Conservation (phyloP, 2,797 vertebrate species). For the Salarias fasciatus region DNA sequence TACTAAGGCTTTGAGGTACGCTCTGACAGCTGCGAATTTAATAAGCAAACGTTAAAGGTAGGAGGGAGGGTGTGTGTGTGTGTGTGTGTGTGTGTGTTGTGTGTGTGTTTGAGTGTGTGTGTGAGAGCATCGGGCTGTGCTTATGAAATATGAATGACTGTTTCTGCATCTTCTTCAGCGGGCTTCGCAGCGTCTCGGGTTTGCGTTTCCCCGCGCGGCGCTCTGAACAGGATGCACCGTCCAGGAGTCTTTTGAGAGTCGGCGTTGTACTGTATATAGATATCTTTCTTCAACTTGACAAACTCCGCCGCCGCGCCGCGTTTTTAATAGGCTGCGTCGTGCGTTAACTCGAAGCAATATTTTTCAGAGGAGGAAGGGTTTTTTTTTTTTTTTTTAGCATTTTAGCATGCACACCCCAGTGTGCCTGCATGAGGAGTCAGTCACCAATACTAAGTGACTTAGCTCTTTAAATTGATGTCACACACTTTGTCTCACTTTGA, state of each 20-base stretch:
- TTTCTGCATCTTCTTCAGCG: conserved; percentile 74
- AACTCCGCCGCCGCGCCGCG: conserved; percentile 39
- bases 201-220: conserved; percentile 57
- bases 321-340: conserved; percentile 52
- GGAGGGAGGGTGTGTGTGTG: conserved; percentile 15
- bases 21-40: conserved; percentile 79
- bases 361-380: conserved; percentile 18
- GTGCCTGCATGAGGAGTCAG: conserved; percentile 18
- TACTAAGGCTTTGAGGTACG: conserved; percentile 64
- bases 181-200: conserved; percentile 63
- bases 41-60: conserved; percentile 77
- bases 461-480: conserved; percentile 33
- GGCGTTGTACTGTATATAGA: conserved; percentile 39
- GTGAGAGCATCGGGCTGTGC: conserved; percentile 40
- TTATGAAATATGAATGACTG: conserved; percentile 83
- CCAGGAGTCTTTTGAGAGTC: conserved; percentile 52
- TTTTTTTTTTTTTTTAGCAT: conserved; percentile 8
- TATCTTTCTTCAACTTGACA: conserved; percentile 49
- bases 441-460: conserved; percentile 42
- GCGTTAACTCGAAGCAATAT: conserved; percentile 33
- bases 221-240: conserved; percentile 51
- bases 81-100: too few species aligned
- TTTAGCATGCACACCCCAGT: conserved; percentile 31
- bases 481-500: conserved; percentile 30
- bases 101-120: neutral